Base-by-base conservation (phyloP, 2,888 invertebrate species). In the Harpagoxenus sublaevis region DNA sequence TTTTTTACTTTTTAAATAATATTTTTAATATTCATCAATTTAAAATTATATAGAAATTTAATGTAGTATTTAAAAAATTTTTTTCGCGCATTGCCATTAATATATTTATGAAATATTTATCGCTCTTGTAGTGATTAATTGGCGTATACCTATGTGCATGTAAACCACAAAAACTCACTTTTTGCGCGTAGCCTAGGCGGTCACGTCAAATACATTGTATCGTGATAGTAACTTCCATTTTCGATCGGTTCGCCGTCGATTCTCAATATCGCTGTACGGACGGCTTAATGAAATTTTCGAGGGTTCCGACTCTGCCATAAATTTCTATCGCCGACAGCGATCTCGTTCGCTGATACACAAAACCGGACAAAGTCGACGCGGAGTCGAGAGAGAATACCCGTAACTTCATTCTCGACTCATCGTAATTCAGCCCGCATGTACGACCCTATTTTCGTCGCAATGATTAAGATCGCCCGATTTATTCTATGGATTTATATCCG, bases 221-320 rank as follows among this genome's bases (percentile, higher is more conserved):
- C 84, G 65, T 53, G 77, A 81, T 75, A 78, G 83, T 57, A 57
- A 70, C 74, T 82, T 81, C 81, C 68, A 75, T 73, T 79, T 68
- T 82, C 55, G 78, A 87, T 87, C 78, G 83, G 82, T 83, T 73
- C 73, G 45, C 82, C 74, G 65, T 65, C 75, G 86, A 71, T 82
- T 82, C 82, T 78, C 73, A 73, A 86, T 83, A 87, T 78, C 84
- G 84, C 75, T 60, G 73, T 55, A 57, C 63, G 63, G 84, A 84
- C 89, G 87, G 92, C 86, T 92, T 92, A 92, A 92, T 92, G 92
- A 92, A 92, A 92, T 91, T 92, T 92, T 90, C 92, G 88, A 91
- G 88, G 89, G 89, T 89, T 88, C 87, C 84, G 87, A 87, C 88
- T 84, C 78, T 84, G 84, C 87, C 87, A 89, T 92, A 92, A 92